Evolutionary conservation across 2,888 invertebrate species (phyloP), one percentile per base, ranked within the genome.

Genomic region (Elegia similella): DNA sequence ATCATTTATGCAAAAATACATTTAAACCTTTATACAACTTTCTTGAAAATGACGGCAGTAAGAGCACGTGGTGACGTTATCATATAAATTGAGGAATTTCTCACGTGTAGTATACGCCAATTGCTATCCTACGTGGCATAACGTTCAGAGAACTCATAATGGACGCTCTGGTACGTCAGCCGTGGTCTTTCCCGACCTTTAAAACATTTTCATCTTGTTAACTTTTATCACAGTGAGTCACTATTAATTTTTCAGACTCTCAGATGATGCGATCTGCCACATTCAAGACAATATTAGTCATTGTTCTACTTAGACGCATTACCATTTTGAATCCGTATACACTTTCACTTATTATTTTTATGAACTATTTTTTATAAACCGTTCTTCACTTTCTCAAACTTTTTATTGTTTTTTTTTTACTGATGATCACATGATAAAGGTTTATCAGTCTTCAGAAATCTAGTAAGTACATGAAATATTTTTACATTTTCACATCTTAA

Each of bases 161-260:
- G 16, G 32, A 44, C 15, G 15, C 32, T 54, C 12, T 44, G 44
- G 30, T 15, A 47, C 34, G 48, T 48, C 34, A 46, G 29, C 7
- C 2, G 15, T 17, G 54, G 54, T 55, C 44, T 55, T 47, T 55
- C 44, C 54, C 54, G 30, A 53, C 8, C 17, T 42, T 15, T 43
- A 7, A n/a, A 29, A 29, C 47, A 47, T 60, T 62, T 65, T 56
- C 64, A 57, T 62, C 52, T 65, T 63, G 63, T 42, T 30, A 42
- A 34, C 15, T 52, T 38, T 38, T 52, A 7, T n/a, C 38, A 38
- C 16, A 10, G 10, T 61, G 58, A 57, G 52, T 62, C 62, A 50
- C 50, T 59, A 29, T 64, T 57, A 62, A 60, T 58, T n/a, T 63
- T 44, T 10, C 10, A 57, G 34, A 38, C 17, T 32, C 17, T 42